Evolutionary conservation across 2,797 vertebrate genomes (phyloP).

Genomic region (Myotis planiceps): DNA sequence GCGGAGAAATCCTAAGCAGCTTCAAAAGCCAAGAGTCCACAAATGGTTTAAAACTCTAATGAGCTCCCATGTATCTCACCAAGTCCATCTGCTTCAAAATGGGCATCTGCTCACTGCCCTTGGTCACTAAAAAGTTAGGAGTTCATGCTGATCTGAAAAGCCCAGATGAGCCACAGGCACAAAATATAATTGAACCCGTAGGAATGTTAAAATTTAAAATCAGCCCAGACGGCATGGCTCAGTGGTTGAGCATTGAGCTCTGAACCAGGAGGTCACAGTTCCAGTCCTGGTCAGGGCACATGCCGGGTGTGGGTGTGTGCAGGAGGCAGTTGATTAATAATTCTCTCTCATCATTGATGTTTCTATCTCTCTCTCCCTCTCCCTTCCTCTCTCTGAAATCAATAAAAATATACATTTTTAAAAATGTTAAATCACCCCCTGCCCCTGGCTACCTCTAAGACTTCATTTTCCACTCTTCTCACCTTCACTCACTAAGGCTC

Average conservation of each 20-base stretch:
- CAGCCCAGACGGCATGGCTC: too few species aligned
- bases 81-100: constrained; percentile 11
- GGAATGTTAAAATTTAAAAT: background rate
- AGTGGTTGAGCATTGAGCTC: too few species aligned
- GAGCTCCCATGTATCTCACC: background rate
- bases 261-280: too few species aligned
- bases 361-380: too few species aligned
- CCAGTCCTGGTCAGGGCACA: too few species aligned
- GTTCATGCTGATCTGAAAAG: background rate
- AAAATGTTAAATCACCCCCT: background rate
- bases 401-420: too few species aligned
- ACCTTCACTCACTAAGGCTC: background rate
- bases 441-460: background rate
- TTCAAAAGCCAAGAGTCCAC: background rate
- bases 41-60: background rate
- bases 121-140: background rate
- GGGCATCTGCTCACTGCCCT: background rate
- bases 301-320: too few species aligned
- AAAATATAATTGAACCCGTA: background rate
- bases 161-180: background rate
- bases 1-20: background rate
- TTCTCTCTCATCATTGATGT: too few species aligned
- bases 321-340: too few species aligned
- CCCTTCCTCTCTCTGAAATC: too few species aligned
- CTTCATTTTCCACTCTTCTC: background rate